A percentile compares a stretch with the other conserved stretches of the same genome.
Conservation (phyloP, 2,113 vertebrate species). For the Nycticryphes semicollaris region DNA sequence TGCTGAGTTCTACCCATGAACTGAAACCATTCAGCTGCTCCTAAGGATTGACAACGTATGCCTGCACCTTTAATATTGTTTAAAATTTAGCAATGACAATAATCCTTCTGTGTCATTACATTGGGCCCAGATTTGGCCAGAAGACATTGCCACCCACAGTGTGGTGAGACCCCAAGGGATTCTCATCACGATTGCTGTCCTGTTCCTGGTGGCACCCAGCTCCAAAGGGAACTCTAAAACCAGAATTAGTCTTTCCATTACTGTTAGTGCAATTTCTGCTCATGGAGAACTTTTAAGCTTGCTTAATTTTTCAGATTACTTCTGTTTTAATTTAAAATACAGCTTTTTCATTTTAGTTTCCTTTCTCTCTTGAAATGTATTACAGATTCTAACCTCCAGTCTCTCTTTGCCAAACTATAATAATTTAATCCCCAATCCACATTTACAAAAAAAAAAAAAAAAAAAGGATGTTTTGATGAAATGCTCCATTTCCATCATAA, state of each 20-base stretch:
- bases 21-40: not conserved
- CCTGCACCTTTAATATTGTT: not conserved
- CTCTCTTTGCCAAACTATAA: constrained; percentile 31
- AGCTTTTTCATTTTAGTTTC: constrained; percentile 23
- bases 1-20: not conserved
- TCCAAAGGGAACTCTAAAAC: not conserved
- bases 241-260: not conserved
- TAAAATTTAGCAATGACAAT: not conserved
- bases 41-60: not conserved
- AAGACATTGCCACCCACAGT: not conserved
- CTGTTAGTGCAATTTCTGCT: not conserved
- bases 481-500: constrained; percentile 18
- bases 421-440: constrained; percentile 41
- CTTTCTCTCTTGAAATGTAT: constrained; percentile 5
- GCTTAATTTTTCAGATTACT: not conserved
- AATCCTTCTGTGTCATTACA: not conserved
- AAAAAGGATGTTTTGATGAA: not conserved
- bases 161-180: not conserved
- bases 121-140: not conserved
- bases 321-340: not conserved
- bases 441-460: not conserved
- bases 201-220: not conserved
- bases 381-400: constrained; percentile 34
- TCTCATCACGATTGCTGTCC: not conserved
- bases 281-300: not conserved